These are phyloP conservation scores for Eilema sororculum DNA, from an alignment of 2,888 invertebrate genomes.

Conservation along the genomic window DNA sequence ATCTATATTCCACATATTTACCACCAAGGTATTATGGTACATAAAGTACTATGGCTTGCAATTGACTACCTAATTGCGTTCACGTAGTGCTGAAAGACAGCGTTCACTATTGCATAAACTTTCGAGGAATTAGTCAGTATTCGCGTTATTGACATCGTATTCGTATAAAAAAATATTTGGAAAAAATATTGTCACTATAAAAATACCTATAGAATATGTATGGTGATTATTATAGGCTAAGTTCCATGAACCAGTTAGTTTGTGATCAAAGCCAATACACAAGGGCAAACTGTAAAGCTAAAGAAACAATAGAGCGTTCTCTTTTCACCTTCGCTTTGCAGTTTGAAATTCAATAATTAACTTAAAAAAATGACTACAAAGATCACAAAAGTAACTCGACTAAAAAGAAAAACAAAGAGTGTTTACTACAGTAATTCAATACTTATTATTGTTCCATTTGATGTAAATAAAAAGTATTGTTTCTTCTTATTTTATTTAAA, in stretches of 20 bases:
- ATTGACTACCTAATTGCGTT: conserved; percentile 67
- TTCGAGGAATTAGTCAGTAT: conserved; percentile 25
- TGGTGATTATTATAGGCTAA: background rate
- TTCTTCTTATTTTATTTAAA: too few relatives aligned
- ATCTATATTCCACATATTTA: background rate
- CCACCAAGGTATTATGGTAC: background rate
- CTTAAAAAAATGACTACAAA: background rate
- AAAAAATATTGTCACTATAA: background rate
- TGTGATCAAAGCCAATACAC: background rate
- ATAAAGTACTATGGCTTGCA: conserved; percentile 43
- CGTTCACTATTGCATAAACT: conserved; percentile 49
- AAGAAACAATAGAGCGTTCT: background rate
- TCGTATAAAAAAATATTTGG: conserved; percentile 3
- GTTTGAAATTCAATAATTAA: conserved; percentile 1
- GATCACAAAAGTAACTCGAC: background rate
- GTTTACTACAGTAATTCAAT: background rate
- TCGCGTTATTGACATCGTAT: conserved; percentile 35
- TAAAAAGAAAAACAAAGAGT: background rate
- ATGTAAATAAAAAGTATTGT: background rate
- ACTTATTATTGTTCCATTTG: background rate
- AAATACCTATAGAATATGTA: background rate
- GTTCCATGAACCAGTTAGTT: conserved; percentile 4
- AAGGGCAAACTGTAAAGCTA: conserved; percentile 2
- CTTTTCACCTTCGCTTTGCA: conserved; percentile 7
- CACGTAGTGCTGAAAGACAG: conserved; percentile 59